Evolutionary conservation across 1,140 invertebrate species (phyloP).

Genomic region (Caenorhabditis inopinata): DNA sequence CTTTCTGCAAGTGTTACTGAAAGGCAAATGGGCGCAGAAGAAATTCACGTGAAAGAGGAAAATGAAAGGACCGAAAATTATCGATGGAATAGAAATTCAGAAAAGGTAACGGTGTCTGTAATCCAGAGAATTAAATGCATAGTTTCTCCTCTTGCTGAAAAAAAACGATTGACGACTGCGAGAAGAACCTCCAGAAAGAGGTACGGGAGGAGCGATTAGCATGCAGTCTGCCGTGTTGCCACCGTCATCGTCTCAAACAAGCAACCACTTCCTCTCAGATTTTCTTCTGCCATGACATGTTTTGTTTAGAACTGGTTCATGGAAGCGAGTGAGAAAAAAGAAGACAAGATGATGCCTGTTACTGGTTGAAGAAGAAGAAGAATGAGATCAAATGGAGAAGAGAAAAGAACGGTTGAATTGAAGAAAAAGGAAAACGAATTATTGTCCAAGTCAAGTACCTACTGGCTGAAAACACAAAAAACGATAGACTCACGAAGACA

Average conservation of each 20-base stretch:
- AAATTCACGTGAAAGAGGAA: too few species aligned
- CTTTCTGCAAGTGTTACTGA: too few species aligned
- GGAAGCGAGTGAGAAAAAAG: background rate
- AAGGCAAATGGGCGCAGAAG: too few species aligned
- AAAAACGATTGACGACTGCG: too few species aligned
- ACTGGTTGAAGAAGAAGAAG: slow-evolving; percentile 7
- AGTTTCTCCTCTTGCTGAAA: too few species aligned
- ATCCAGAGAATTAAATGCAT: too few species aligned
- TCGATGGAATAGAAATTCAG: too few species aligned
- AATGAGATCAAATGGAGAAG: background rate
- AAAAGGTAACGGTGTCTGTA: too few species aligned
- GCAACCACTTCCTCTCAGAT: slow-evolving; percentile 9
- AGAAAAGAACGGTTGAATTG: background rate
- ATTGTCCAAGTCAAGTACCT: slow-evolving; percentile 30
- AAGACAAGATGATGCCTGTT: background rate
- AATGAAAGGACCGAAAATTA: too few species aligned
- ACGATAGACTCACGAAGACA: background rate
- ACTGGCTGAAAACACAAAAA: background rate
- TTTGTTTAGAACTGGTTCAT: slow-evolving; percentile 33
- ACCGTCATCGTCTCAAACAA: background rate
- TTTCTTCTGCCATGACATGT: slow-evolving; percentile 18
- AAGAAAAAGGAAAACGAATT: slow-evolving; percentile 13
- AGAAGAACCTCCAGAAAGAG: too few species aligned
- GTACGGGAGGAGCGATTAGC: background rate
- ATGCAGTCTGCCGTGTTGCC: background rate